Evolutionary conservation across 1,140 invertebrate species (phyloP), one percentile per base, ranked within the genome.

Genomic region (Caenorhabditis brenneri): DNA sequence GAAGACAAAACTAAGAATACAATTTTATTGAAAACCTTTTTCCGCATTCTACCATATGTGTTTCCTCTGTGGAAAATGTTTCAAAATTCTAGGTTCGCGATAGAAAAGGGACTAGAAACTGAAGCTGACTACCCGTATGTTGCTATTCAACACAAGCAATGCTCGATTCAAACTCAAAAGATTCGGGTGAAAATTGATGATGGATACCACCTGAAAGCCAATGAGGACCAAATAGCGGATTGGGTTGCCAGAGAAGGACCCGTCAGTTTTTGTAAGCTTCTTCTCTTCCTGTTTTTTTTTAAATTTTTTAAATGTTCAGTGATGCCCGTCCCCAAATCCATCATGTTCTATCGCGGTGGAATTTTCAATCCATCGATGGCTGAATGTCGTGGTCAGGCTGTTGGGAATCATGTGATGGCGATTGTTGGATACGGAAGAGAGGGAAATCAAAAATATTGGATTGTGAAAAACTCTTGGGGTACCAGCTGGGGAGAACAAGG

Each of bases 381-480:
- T 19, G 81, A 82, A n/a, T 82, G 81, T 36, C 27, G 29, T 16
- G 36, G 2, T 3, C 5, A 27, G 5, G 9, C 24, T 6, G 12
- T n/a, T 24, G 53, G 24, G 6, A 24, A n/a, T 10, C 81, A 74
- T 36, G 58, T 53, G n/a, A 78, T 82, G 39, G 24, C 22, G 4
- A 69, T 82, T 27, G 27, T 82, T 33, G 81, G 81, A 2, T 82
- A 33, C 39, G 81, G 81, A n/a, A 74, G 24, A 0, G 81, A 82
- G 22, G 6, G 6, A 0, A 29, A 24, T 5, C 36, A 6, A 24
- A 48, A 15, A 46, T 78, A 78, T 24, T 78, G 69, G 69, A 46
- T 46, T 27, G 31, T 46, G 3, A 29, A 48, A n/a, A 22, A 36
- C 22, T 78, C 69, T 6, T 78, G 2, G 2, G 48, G 69, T 1